Evolutionary conservation across 2,113 vertebrate species (phyloP).

Genomic region (Pseudolaguvia tuberculata): DNA sequence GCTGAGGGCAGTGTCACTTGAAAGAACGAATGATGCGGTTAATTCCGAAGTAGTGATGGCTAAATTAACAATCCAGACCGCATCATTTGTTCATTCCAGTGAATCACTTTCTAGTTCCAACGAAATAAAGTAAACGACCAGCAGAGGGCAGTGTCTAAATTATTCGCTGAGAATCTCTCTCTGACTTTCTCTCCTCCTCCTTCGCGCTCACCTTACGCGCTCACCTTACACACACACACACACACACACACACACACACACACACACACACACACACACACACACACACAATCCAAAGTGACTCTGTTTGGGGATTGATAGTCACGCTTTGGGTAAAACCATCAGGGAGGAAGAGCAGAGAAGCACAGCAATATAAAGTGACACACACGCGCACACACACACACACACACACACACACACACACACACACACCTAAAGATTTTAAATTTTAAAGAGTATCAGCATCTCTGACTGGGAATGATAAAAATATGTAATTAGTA

Average conservation of each 20-base stretch:
- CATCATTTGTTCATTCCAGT: not conserved
- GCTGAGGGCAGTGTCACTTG: not conserved
- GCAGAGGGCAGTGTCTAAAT: slow-evolving; percentile 29
- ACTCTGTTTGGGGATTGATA: slow-evolving; percentile 67
- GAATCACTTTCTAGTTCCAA: not conserved
- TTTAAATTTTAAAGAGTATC: too few species aligned
- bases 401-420: slow-evolving; percentile 22
- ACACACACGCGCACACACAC: slow-evolving; percentile 30
- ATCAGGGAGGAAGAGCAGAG: slow-evolving; percentile 61
- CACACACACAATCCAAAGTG: slow-evolving; percentile 58
- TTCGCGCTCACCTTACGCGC: too few species aligned
- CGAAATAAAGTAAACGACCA: not conserved
- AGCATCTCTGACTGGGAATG: too few species aligned
- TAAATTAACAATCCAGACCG: not conserved
- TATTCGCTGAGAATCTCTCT: not conserved
- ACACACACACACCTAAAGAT: slow-evolving; percentile 3
- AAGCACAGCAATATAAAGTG: not conserved
- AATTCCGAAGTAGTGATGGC: too few species aligned
- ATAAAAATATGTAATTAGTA: too few species aligned
- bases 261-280: slow-evolving; percentile 1
- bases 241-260: not conserved
- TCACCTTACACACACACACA: too few species aligned
- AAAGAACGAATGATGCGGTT: slow-evolving; percentile 41
- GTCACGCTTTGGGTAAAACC: slow-evolving; percentile 70
- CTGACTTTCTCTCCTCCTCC: too few species aligned